Conservation (phyloP, 1,140 invertebrate genomes). For the Musca vetustissima region DNA sequence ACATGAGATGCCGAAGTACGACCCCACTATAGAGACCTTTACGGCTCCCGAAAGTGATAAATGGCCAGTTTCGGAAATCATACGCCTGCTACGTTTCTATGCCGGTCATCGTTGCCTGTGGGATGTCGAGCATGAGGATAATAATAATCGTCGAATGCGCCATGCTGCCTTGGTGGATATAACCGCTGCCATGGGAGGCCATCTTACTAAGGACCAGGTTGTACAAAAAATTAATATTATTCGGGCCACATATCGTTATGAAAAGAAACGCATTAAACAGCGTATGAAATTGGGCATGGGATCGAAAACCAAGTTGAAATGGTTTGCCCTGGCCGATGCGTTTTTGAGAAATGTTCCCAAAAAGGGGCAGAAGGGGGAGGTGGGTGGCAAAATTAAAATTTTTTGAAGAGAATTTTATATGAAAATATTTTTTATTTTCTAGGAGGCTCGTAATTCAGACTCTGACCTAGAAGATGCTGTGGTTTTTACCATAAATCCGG, state of each 20-base stretch:
- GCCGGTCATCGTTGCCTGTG: constrained; percentile 26
- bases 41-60: not conserved
- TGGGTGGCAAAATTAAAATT: not conserved
- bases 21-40: not conserved
- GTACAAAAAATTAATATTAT: constrained; percentile 27
- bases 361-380: constrained; percentile 12
- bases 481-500: constrained; percentile 26
- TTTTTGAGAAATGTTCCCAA: constrained; percentile 27
- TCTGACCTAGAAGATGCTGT: constrained; percentile 26
- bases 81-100: constrained; percentile 25
- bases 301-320: constrained; percentile 26
- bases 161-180: constrained; percentile 28
- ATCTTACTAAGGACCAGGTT: constrained; percentile 7
- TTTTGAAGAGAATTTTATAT: not conserved
- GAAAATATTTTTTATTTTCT: not conserved
- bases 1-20: not conserved
- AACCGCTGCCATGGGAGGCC: constrained; percentile 17
- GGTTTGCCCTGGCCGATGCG: constrained; percentile 29
- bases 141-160: constrained; percentile 27
- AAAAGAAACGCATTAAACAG: constrained; percentile 29
- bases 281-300: constrained; percentile 18
- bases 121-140: constrained; percentile 9
- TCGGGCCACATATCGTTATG: constrained; percentile 27
- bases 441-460: constrained; percentile 18
- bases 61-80: constrained; percentile 21